Percentiles rank a stretch among this genome's conserved stretches.
phyloP scores from a whole-genome alignment of 2,888 invertebrate genomes.

The Plemyria rubiginata region DNA sequence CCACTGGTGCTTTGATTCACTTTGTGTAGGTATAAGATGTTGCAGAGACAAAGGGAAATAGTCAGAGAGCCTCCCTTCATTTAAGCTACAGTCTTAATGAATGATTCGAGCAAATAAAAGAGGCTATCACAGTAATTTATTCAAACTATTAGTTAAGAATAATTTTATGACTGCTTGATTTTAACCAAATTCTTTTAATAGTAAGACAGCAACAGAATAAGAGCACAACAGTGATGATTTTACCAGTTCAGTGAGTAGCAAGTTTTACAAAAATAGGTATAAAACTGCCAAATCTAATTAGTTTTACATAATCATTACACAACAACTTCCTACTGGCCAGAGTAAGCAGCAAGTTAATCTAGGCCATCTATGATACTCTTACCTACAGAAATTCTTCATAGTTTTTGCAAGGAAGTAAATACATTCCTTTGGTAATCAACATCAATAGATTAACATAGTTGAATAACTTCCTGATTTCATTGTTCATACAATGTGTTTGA shows the following conservation, averaged over 20 bases:
- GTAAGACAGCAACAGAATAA: background rate
- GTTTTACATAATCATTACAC: slow-evolving; percentile 34
- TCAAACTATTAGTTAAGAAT: too few species aligned
- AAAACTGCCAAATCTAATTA: slow-evolving; percentile 21
- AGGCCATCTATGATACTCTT: slow-evolving; percentile 27
- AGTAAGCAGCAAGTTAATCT: background rate
- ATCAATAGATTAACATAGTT: slow-evolving; percentile 36
- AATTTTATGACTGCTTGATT: too few species aligned
- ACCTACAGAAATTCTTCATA: slow-evolving; percentile 12
- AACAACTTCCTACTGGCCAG: slow-evolving; percentile 20
- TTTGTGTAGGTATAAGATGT: background rate
- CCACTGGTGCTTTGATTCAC: background rate
- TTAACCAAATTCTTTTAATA: background rate
- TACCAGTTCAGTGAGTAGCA: slow-evolving; percentile 4
- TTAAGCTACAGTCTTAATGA: background rate
- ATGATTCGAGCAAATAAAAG: too few species aligned
- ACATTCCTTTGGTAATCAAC: slow-evolving; percentile 34
- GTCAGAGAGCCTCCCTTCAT: background rate
- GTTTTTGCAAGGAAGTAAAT: slow-evolving; percentile 27
- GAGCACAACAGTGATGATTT: slow-evolving; percentile 1
- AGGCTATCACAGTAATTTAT: background rate
- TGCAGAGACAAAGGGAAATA: background rate
- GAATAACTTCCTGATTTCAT: slow-evolving; percentile 38
- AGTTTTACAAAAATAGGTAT: slow-evolving; percentile 1
- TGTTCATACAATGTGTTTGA: slow-evolving; percentile 7